A percentile compares a stretch with the other conserved stretches of the same genome.
phyloP scores from a whole-genome alignment of 2,888 invertebrate species.

The Mactromeris polynyma region DNA sequence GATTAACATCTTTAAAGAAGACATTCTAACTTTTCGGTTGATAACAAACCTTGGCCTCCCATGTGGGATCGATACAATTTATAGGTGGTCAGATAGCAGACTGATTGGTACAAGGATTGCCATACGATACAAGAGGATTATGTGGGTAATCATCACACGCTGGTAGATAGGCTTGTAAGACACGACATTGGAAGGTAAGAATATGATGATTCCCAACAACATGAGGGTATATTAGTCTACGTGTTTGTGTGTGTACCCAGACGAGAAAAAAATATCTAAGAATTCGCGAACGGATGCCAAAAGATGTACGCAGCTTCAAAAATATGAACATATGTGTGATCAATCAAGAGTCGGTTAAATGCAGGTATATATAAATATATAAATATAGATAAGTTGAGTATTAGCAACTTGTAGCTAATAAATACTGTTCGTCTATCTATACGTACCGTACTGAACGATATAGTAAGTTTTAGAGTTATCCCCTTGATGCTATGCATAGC shows the following conservation, averaged over 20 bases:
- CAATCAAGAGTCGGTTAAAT: not conserved
- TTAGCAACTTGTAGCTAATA: not conserved
- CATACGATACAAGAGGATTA: too few species aligned
- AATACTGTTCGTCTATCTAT: not conserved
- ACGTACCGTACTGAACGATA: not conserved
- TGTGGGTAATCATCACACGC: too few species aligned
- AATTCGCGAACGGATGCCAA: not conserved
- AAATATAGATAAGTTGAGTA: not conserved
- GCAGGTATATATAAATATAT: slow-evolving; percentile 7
- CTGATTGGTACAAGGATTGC: too few species aligned
- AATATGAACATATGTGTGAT: slow-evolving; percentile 2
- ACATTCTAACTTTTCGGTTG: too few species aligned
- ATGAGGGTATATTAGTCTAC: not conserved
- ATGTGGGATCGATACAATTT: too few species aligned
- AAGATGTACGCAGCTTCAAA: slow-evolving; percentile 10
- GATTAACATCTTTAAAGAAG: too few species aligned
- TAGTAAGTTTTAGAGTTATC: not conserved
- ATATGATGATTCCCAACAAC: not conserved
- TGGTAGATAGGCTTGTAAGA: too few species aligned
- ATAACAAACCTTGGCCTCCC: too few species aligned
- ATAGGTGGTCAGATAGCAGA: too few species aligned
- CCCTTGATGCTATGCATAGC: not conserved
- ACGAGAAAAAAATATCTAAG: not conserved
- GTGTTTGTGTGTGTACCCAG: not conserved
- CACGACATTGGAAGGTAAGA: not conserved